These are phyloP conservation scores for Pachydiplax longipennis DNA, from an alignment of 2,888 invertebrate species.

Conservation along the genomic window DNA sequence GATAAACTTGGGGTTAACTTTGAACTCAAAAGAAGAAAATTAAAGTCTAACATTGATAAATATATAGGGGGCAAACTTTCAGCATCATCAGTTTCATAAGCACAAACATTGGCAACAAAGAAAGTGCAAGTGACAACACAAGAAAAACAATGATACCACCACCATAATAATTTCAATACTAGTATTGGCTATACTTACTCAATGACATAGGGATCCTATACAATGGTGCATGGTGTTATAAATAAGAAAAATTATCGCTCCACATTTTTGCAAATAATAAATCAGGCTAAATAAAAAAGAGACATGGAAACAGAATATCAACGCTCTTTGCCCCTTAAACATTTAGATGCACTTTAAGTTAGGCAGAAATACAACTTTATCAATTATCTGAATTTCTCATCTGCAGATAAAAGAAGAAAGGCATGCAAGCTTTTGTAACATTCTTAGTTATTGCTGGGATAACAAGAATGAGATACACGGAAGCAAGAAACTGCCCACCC, in stretches of 20 bases:
- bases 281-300: slow-evolving; percentile 45
- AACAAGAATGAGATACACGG: background rate
- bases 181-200: slow-evolving; percentile 51
- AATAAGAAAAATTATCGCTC: slow-evolving; percentile 52
- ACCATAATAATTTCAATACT: slow-evolving; percentile 51
- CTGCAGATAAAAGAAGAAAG: slow-evolving; percentile 10
- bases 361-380: background rate
- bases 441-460: background rate
- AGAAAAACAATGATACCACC: slow-evolving; percentile 49
- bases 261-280: slow-evolving; percentile 47
- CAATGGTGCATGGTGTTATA: slow-evolving; percentile 67
- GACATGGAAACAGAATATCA: slow-evolving; percentile 21
- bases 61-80: slow-evolving; percentile 65
- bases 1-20: background rate
- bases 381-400: background rate
- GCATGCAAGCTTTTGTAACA: slow-evolving; percentile 21
- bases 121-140: slow-evolving; percentile 54
- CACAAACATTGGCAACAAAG: slow-evolving; percentile 59
- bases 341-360: slow-evolving; percentile 6
- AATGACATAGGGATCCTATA: slow-evolving; percentile 65
- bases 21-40: slow-evolving; percentile 60
- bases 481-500: slow-evolving; percentile 27
- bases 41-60: slow-evolving; percentile 62
- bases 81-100: slow-evolving; percentile 54
- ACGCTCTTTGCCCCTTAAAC: background rate